These are phyloP conservation scores for Rhea americana DNA, from an alignment of 2,113 vertebrate species.

Conservation along the genomic window DNA sequence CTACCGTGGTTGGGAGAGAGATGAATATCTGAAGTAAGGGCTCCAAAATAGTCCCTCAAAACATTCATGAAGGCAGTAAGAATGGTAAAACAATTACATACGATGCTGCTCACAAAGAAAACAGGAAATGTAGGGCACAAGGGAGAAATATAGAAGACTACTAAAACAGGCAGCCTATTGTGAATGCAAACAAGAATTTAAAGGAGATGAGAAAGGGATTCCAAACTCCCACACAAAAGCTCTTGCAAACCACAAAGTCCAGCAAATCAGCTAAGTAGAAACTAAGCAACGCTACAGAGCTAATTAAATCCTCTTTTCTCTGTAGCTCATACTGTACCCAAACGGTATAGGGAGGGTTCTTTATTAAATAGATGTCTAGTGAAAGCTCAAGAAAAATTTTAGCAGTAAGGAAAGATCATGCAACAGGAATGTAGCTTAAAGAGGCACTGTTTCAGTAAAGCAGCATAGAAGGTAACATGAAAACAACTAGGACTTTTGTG, in stretches of 20 bases:
- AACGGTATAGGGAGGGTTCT: neutral
- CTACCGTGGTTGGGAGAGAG: neutral
- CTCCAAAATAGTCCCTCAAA: neutral
- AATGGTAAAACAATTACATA: constrained; percentile 56
- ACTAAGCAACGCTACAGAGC: neutral
- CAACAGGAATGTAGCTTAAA: neutral
- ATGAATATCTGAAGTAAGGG: neutral
- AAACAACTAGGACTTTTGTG: neutral
- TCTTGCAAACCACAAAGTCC: neutral
- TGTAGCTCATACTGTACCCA: neutral
- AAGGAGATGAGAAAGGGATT: neutral
- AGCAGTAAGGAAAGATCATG: neutral
- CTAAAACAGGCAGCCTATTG: constrained; percentile 50
- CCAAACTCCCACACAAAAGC: neutral
- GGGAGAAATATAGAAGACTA: constrained; percentile 33
- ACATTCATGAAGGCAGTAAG: constrained; percentile 37
- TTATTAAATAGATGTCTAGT: neutral
- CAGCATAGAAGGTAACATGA: neutral
- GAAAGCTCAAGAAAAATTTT: neutral
- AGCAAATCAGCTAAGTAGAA: constrained; percentile 1
- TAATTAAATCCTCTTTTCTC: neutral
- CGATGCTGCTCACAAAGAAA: constrained; percentile 35
- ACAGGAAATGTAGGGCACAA: constrained; percentile 44
- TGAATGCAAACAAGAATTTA: constrained; percentile 19
- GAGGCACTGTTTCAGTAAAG: neutral